Conservation (phyloP, 2,797 vertebrate species). For the Gambelia wislizenii region DNA sequence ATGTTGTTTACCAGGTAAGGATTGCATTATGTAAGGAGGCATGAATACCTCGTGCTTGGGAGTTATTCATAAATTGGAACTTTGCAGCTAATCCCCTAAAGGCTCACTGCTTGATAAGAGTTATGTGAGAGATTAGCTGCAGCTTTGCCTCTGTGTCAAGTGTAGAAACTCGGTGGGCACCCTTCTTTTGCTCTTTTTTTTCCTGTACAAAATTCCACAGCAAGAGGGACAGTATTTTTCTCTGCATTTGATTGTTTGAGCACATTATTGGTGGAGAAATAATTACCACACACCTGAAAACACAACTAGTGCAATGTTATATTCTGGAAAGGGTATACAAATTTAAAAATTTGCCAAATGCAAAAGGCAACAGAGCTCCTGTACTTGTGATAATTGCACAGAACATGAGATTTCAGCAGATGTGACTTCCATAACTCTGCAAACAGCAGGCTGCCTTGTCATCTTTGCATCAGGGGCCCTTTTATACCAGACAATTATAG, state of each 20-base stretch:
- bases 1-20: slow-evolving; percentile 35
- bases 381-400: neutral
- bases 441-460: neutral
- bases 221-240: neutral
- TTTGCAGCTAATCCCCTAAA: slow-evolving; percentile 32
- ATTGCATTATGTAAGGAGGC: neutral
- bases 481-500: too few relatives aligned
- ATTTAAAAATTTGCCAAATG: neutral
- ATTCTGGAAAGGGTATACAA: neutral
- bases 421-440: neutral
- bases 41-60: slow-evolving; percentile 12
- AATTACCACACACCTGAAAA: fast-evolving
- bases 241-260: neutral
- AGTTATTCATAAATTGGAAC: slow-evolving; percentile 38
- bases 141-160: neutral
- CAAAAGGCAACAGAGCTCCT: neutral
- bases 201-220: fast-evolving
- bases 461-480: too few relatives aligned
- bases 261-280: too few relatives aligned
- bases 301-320: neutral
- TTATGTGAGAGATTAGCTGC: neutral
- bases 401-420: neutral
- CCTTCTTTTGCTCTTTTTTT: neutral
- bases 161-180: neutral
- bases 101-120: neutral